Evolutionary conservation across 1,140 invertebrate genomes (phyloP).

Genomic region (Drosophila suzukii): DNA sequence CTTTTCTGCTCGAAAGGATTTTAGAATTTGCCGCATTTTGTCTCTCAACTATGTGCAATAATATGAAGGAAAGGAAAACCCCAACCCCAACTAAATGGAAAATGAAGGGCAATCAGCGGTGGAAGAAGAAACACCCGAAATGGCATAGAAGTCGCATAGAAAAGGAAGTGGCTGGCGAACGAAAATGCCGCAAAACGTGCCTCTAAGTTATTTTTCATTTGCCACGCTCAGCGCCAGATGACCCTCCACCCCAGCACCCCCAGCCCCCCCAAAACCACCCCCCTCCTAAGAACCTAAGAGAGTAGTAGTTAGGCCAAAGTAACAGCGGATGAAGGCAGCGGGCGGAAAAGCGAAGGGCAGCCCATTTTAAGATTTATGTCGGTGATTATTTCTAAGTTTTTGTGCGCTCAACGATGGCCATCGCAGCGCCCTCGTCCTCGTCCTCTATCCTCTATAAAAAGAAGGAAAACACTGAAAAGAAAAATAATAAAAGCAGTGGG

Average conservation of each 20-base stretch:
- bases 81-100: neutral
- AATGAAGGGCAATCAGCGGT: neutral
- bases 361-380: slow-evolving; percentile 83
- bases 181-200: slow-evolving; percentile 80
- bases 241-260: neutral
- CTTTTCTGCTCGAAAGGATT: slow-evolving; percentile 64
- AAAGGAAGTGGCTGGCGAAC: slow-evolving; percentile 36
- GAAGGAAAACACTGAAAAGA: slow-evolving; percentile 17
- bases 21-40: slow-evolving; percentile 71
- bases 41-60: slow-evolving; percentile 67
- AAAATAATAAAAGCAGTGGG: neutral
- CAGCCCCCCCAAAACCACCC: neutral
- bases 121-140: slow-evolving; percentile 10
- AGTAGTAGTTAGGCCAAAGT: slow-evolving; percentile 64
- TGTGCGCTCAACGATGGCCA: slow-evolving; percentile 71
- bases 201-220: slow-evolving; percentile 83
- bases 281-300: slow-evolving; percentile 40
- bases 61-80: slow-evolving; percentile 45
- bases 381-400: slow-evolving; percentile 84
- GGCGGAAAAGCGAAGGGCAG: slow-evolving; percentile 27
- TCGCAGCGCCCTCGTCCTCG: neutral
- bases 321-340: slow-evolving; percentile 1
- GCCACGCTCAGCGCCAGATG: slow-evolving; percentile 51
- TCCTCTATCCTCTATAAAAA: slow-evolving; percentile 17
- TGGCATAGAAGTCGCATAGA: slow-evolving; percentile 40